These are phyloP conservation scores for Falco punctatus DNA, from an alignment of 2,113 vertebrate species.

Conservation along the genomic window DNA sequence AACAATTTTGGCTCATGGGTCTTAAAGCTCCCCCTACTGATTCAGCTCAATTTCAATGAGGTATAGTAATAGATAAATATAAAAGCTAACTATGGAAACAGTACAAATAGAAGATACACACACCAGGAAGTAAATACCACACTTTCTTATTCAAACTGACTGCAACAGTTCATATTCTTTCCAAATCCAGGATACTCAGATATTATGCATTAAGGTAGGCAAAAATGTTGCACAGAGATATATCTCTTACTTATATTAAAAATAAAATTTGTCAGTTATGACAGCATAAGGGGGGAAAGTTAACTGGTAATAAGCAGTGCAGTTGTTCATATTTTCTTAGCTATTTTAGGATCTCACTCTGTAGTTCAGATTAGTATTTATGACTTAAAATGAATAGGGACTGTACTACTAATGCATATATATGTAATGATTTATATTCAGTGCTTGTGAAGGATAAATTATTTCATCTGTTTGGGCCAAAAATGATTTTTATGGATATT, in stretches of 20 bases:
- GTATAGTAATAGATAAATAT: not conserved
- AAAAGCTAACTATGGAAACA: not conserved
- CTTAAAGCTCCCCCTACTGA: conserved; percentile 43
- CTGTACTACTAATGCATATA: not conserved
- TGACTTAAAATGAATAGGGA: not conserved
- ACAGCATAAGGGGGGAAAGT: not conserved
- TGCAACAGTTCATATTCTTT: not conserved
- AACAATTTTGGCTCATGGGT: not conserved
- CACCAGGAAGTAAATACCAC: not conserved
- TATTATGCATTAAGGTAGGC: not conserved
- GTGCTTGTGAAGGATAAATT: not conserved
- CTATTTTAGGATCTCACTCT: not conserved
- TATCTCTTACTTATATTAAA: not conserved
- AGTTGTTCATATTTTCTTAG: not conserved
- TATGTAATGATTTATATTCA: not conserved
- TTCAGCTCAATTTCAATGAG: not conserved
- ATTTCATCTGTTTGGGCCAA: not conserved
- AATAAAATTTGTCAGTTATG: not conserved
- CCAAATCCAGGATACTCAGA: not conserved
- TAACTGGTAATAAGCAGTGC: not conserved
- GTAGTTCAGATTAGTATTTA: not conserved
- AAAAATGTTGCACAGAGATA: not conserved
- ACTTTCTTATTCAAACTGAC: not conserved
- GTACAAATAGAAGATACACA: not conserved
- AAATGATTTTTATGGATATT: not conserved